Conservation (phyloP, 2,888 invertebrate genomes). For the Laothoe populi region DNA sequence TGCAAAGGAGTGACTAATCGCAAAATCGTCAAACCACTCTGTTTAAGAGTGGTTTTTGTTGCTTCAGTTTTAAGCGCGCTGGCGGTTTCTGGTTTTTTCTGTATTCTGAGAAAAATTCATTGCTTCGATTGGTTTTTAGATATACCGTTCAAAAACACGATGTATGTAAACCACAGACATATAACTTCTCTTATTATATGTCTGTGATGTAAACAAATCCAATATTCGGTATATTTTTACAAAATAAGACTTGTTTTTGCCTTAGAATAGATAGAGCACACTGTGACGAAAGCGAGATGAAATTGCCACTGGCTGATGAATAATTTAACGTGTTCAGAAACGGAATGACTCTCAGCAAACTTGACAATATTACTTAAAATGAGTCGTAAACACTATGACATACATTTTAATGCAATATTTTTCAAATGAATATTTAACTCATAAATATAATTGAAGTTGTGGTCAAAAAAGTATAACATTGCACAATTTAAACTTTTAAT, state of each 20-base stretch:
- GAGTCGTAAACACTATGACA: constrained; percentile 30
- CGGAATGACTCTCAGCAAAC: constrained; percentile 42
- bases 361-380: constrained; percentile 37
- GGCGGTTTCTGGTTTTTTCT: too few relatives aligned
- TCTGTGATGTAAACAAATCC: constrained; percentile 16
- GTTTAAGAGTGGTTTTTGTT: too few relatives aligned
- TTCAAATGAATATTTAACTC: background rate
- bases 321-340: constrained; percentile 48
- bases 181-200: too few relatives aligned
- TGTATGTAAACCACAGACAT: too few relatives aligned
- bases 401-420: background rate
- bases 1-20: too few relatives aligned
- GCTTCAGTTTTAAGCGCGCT: too few relatives aligned
- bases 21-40: too few relatives aligned
- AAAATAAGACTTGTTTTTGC: constrained; percentile 31
- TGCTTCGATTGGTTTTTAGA: background rate
- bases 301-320: constrained; percentile 46
- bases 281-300: constrained; percentile 37
- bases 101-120: too few relatives aligned
- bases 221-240: constrained; percentile 12
- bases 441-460: constrained; percentile 11
- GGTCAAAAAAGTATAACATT: too few relatives aligned
- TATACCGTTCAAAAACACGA: background rate
- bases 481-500: too few relatives aligned
- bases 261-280: constrained; percentile 26